These are phyloP conservation scores for Characodon lateralis DNA, from an alignment of 2,797 vertebrate species.

Conservation along the genomic window DNA sequence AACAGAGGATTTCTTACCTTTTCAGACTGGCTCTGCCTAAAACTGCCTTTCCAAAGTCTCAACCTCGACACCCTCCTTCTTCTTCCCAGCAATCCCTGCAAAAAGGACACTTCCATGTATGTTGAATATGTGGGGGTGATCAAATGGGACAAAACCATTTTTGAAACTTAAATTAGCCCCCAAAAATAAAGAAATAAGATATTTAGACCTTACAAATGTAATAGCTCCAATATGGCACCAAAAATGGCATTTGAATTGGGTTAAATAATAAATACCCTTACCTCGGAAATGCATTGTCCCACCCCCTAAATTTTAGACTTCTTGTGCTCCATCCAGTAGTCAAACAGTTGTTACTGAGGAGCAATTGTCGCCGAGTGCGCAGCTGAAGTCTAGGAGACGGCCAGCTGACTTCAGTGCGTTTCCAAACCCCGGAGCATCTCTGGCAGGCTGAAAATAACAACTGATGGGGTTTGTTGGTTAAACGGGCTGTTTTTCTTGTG, in stretches of 20 bases:
- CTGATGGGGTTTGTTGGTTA: constrained; percentile 26
- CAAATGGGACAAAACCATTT: constrained; percentile 68
- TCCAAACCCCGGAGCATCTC: constrained; percentile 53
- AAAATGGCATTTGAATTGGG: constrained; percentile 40
- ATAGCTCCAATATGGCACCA: constrained; percentile 44
- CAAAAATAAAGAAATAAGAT: constrained; percentile 38
- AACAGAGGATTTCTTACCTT: constrained; percentile 79
- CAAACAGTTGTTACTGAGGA: constrained; percentile 60
- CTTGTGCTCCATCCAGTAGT: constrained; percentile 74
- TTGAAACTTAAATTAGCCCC: constrained; percentile 45
- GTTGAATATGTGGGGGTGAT: constrained; percentile 82
- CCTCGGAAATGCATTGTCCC: constrained; percentile 43
- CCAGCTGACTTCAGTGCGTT: constrained; percentile 41
- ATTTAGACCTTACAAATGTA: constrained; percentile 12
- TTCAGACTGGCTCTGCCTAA: constrained; percentile 33
- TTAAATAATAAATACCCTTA: constrained; percentile 55
- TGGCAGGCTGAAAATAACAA: constrained; percentile 28
- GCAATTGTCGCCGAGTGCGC: constrained; percentile 61
- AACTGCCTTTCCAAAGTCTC: constrained; percentile 65
- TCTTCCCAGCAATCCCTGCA: constrained; percentile 89
- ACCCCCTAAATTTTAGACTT: constrained; percentile 76
- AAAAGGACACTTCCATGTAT: constrained; percentile 85
- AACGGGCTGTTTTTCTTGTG: constrained; percentile 32
- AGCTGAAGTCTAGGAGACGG: constrained; percentile 49
- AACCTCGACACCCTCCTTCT: constrained; percentile 80